phyloP scores from a whole-genome alignment of 1,140 invertebrate genomes.

The Ptiloglossa arizonensis region DNA sequence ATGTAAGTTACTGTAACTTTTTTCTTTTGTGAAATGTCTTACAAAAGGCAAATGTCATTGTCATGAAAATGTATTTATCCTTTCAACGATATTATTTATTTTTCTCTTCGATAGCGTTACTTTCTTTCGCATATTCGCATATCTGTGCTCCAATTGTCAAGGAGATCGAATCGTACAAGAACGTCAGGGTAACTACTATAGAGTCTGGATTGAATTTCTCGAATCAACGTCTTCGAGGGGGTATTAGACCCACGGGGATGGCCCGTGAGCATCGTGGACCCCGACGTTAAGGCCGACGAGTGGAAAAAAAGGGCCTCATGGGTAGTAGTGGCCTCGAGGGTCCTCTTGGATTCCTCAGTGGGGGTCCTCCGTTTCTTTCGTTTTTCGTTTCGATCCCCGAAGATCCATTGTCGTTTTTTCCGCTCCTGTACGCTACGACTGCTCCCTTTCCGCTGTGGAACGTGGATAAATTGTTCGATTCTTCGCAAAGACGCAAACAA shows the following conservation, averaged over 20 bases:
- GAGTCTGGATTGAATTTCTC: constrained; percentile 24
- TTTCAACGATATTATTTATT: no score
- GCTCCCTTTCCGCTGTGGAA: not conserved
- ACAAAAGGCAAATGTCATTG: no score
- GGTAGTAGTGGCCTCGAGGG: constrained; percentile 17
- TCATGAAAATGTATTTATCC: no score
- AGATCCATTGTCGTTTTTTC: constrained; percentile 37
- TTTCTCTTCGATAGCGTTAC: no score
- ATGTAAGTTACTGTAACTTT: no score
- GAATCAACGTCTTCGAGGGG: constrained; percentile 45
- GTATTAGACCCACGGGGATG: constrained; percentile 38
- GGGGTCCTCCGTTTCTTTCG: constrained; percentile 42
- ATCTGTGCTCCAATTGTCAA: no score
- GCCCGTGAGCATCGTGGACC: constrained; percentile 13
- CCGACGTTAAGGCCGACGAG: not conserved
- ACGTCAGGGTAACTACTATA: not conserved
- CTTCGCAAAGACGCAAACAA: no score
- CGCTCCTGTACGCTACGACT: not conserved
- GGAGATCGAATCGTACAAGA: not conserved
- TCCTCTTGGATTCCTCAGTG: constrained; percentile 45
- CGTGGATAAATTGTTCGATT: not conserved
- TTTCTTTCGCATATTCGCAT: no score
- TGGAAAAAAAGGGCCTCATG: constrained; percentile 52
- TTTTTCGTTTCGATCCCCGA: constrained; percentile 17
- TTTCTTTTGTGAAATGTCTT: no score